A percentile compares a stretch with the other conserved stretches of the same genome.
These are phyloP conservation scores for Baccha elongata DNA, from an alignment of 2,888 invertebrate species.

Conservation along the genomic window DNA sequence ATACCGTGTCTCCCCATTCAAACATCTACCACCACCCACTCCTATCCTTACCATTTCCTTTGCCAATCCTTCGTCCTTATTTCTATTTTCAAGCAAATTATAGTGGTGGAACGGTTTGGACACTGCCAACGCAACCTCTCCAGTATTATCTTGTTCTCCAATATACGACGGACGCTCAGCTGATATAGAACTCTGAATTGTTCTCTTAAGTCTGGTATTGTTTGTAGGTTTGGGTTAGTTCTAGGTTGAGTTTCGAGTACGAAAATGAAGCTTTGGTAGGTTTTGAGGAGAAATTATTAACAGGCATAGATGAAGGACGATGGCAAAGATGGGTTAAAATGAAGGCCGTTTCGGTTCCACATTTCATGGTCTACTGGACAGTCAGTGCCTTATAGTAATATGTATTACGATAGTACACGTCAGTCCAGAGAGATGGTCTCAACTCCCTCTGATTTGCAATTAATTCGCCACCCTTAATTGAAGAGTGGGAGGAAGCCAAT, in stretches of 20 bases:
- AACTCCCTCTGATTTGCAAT: slow-evolving; percentile 72
- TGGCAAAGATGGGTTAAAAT: slow-evolving; percentile 13
- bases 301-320: slow-evolving; percentile 47
- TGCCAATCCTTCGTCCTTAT: slow-evolving; percentile 47
- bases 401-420: slow-evolving; percentile 41
- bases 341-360: slow-evolving; percentile 71
- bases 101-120: slow-evolving; percentile 35
- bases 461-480: slow-evolving; percentile 66
- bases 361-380: slow-evolving; percentile 73
- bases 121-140: slow-evolving; percentile 60
- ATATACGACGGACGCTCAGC: slow-evolving; percentile 33
- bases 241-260: slow-evolving; percentile 5
- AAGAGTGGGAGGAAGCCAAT: slow-evolving; percentile 42
- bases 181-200: slow-evolving; percentile 60
- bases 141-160: slow-evolving; percentile 61
- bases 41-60: background rate
- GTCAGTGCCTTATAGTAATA: slow-evolving; percentile 66
- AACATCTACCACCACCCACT: slow-evolving; percentile 6
- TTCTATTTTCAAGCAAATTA: slow-evolving; percentile 42
- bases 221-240: slow-evolving; percentile 15
- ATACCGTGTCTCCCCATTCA: slow-evolving; percentile 43
- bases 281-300: slow-evolving; percentile 67
- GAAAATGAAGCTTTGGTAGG: slow-evolving; percentile 45
- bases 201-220: slow-evolving; percentile 68
- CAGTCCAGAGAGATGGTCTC: slow-evolving; percentile 54